Evolutionary conservation across 2,113 vertebrate genomes (phyloP).

Genomic region (Oplegnathus fasciatus): DNA sequence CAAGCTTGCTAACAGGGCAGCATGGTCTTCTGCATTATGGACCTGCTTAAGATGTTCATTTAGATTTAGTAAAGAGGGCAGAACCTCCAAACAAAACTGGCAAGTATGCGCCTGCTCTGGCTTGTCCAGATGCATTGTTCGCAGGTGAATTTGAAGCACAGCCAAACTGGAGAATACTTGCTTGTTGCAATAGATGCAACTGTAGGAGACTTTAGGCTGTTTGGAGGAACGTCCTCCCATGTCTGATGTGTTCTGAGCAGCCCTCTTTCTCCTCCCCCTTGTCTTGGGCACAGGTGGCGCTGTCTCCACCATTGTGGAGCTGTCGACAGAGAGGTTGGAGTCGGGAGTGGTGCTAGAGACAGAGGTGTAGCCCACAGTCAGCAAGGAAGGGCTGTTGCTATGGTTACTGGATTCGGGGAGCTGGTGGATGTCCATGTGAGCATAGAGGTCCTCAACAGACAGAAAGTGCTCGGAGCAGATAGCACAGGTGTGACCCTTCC

Average conservation of each 20-base stretch:
- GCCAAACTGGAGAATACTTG: constrained; percentile 97
- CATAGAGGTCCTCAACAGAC: constrained; percentile 94
- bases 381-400: constrained; percentile 96
- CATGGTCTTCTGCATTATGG: constrained; percentile 93
- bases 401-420: constrained; percentile 96
- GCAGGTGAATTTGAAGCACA: constrained; percentile 96
- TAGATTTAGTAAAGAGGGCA: constrained; percentile 97
- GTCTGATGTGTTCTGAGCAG: constrained; percentile 90
- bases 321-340: constrained; percentile 97
- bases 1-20: constrained; percentile 89
- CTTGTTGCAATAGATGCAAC: constrained; percentile 98
- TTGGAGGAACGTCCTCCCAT: constrained; percentile 90
- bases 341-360: constrained; percentile 98
- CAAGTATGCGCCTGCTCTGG: constrained; percentile 98
- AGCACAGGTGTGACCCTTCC: constrained; percentile 91
- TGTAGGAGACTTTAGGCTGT: constrained; percentile 94
- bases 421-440: constrained; percentile 98
- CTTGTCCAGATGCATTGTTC: constrained; percentile 98
- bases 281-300: constrained; percentile 93
- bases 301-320: constrained; percentile 94
- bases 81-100: constrained; percentile 96
- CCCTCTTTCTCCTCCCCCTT: constrained; percentile 94
- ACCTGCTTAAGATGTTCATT: constrained; percentile 98
- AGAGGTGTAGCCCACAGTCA: constrained; percentile 96
- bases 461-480: constrained; percentile 96